Percentiles rank a stretch among this genome's conserved stretches.
Conservation (phyloP, 2,888 invertebrate genomes). For the Stenodera caucasica region DNA sequence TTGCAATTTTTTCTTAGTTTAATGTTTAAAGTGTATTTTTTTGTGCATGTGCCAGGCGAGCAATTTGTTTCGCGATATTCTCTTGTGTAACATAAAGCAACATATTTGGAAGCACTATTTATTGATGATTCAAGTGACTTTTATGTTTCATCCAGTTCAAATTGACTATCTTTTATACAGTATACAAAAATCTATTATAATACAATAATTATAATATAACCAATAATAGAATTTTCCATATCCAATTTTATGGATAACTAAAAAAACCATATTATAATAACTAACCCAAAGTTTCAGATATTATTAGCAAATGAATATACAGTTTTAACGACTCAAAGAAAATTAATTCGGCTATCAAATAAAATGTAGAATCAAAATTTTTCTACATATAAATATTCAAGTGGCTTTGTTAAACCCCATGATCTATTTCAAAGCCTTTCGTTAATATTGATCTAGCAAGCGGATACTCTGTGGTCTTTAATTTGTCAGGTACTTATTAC, state of each 20-base stretch:
- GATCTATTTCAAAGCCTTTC: background rate
- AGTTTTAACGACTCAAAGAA: background rate
- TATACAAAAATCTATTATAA: background rate
- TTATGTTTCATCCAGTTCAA: background rate
- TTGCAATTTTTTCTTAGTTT: too few relatives aligned
- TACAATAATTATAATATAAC: conserved; percentile 3
- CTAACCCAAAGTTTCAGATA: background rate
- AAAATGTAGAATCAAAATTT: too few relatives aligned
- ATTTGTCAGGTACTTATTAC: conserved; percentile 1
- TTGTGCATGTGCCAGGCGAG: background rate
- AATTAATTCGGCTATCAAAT: background rate
- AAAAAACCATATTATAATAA: background rate
- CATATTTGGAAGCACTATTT: background rate
- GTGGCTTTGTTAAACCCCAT: background rate
- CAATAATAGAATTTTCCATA: background rate
- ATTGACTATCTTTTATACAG: background rate
- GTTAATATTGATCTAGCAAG: background rate
- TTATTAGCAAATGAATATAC: background rate
- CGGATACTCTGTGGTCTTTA: background rate
- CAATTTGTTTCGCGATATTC: background rate
- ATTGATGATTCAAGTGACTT: background rate
- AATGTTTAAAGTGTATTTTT: background rate
- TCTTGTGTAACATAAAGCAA: background rate
- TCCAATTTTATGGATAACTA: background rate
- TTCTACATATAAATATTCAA: too few relatives aligned